Conservation (phyloP, 1,140 invertebrate genomes). For the Globodera rostochiensis region DNA sequence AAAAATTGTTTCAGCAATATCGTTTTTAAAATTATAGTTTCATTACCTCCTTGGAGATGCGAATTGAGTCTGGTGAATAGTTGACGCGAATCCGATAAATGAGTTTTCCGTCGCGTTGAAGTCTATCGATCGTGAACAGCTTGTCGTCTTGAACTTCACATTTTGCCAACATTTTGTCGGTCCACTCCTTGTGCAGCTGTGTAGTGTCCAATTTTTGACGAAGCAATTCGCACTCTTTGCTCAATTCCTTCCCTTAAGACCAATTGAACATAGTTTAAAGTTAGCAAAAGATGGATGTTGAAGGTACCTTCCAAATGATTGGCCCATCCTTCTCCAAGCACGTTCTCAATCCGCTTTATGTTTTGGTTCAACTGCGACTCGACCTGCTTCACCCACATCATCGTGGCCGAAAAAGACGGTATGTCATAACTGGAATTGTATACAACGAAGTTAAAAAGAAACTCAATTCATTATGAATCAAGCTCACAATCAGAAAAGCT, state of each 20-base stretch:
- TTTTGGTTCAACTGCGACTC: constrained; percentile 96
- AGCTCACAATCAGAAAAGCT: neutral
- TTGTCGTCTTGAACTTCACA: constrained; percentile 88
- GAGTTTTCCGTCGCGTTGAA: constrained; percentile 49
- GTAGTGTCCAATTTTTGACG: constrained; percentile 86
- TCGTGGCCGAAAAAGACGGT: constrained; percentile 92
- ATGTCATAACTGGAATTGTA: constrained; percentile 72
- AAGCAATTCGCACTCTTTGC: constrained; percentile 96
- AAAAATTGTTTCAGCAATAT: neutral
- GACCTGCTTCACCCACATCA: constrained; percentile 97
- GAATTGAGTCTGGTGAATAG: constrained; percentile 96
- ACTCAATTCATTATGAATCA: neutral
- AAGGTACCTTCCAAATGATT: constrained; percentile 90
- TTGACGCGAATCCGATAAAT: constrained; percentile 91
- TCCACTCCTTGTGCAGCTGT: constrained; percentile 97
- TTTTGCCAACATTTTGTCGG: constrained; percentile 84
- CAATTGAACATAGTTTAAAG: neutral
- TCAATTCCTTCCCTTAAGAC: constrained; percentile 75
- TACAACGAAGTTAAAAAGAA: neutral
- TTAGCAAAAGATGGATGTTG: neutral
- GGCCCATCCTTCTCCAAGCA: constrained; percentile 95
- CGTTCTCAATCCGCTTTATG: constrained; percentile 92
- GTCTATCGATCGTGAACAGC: constrained; percentile 90
- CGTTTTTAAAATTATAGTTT: neutral
- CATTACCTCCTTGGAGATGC: constrained; percentile 86